Conservation (phyloP, 2,113 vertebrate species). For the Hypocryptadius cinnamomeus region DNA sequence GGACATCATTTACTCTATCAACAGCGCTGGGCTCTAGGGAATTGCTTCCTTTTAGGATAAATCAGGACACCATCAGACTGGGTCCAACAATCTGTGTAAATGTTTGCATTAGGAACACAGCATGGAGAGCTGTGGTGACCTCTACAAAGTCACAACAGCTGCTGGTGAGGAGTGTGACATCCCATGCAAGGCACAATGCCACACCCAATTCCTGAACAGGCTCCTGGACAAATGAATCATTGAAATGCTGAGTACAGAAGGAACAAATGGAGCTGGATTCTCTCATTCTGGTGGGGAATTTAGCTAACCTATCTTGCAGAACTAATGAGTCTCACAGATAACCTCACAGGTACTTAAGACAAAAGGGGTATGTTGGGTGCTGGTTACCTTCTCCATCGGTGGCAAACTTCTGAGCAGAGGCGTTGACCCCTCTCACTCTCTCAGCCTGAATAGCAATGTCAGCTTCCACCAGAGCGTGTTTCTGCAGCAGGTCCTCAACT, state of each 20-base stretch:
- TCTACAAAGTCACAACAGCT: background rate
- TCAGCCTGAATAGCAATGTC: slow-evolving; percentile 93
- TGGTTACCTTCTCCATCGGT: slow-evolving; percentile 78
- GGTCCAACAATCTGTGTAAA: background rate
- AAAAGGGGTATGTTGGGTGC: background rate
- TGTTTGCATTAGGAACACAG: background rate
- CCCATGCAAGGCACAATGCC: background rate
- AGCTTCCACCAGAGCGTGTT: slow-evolving; percentile 89
- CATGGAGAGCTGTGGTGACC: background rate
- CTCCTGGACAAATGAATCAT: background rate
- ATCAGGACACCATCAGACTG: background rate
- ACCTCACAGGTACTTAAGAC: background rate
- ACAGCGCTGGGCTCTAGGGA: background rate
- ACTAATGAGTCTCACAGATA: background rate
- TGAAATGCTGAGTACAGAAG: background rate
- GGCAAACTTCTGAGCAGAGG: slow-evolving; percentile 86
- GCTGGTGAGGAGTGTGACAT: background rate
- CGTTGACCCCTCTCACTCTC: slow-evolving; percentile 84
- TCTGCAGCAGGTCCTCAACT: slow-evolving; percentile 93
- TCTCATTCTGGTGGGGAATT: background rate
- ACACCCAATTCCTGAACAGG: background rate
- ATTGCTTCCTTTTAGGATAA: background rate
- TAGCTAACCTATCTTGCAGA: background rate
- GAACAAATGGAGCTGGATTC: background rate
- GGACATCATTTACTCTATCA: background rate